Conservation (phyloP, 2,113 vertebrate species). For the Haemorhous mexicanus region DNA sequence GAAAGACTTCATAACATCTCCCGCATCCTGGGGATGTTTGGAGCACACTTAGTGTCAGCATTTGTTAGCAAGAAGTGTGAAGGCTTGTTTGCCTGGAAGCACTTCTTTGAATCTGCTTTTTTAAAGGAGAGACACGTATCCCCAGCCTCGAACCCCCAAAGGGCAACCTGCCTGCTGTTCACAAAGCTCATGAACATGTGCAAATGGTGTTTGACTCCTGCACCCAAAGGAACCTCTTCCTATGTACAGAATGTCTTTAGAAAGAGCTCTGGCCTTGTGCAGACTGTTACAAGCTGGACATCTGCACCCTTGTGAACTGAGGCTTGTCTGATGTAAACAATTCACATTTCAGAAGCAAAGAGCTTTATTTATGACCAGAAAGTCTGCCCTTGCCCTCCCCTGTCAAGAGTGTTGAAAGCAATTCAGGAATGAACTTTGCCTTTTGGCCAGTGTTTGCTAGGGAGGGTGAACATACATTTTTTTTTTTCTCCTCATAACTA, state of each 20-base stretch:
- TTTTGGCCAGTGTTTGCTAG: constrained; percentile 13
- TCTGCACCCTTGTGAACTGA: neutral
- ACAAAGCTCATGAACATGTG: neutral
- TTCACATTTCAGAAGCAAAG: constrained; percentile 41
- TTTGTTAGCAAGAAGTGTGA: neutral
- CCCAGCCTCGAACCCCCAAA: neutral
- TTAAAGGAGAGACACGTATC: neutral
- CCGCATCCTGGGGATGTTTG: neutral
- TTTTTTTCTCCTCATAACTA: too few species aligned
- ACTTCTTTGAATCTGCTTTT: neutral
- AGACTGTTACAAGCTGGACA: neutral
- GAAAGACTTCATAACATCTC: neutral
- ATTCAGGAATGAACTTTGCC: constrained; percentile 20
- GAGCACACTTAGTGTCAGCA: neutral
- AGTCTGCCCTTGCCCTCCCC: neutral
- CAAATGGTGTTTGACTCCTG: neutral
- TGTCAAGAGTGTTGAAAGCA: constrained; percentile 34
- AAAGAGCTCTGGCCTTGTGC: neutral
- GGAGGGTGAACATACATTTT: neutral
- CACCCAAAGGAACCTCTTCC: neutral
- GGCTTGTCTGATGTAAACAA: constrained; percentile 32
- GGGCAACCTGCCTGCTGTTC: neutral
- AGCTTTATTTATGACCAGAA: constrained; percentile 26
- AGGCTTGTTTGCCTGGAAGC: neutral
- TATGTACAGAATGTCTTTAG: neutral